Evolutionary conservation across 1,140 invertebrate species (phyloP).

Genomic region (Chrysoperla carnea): DNA sequence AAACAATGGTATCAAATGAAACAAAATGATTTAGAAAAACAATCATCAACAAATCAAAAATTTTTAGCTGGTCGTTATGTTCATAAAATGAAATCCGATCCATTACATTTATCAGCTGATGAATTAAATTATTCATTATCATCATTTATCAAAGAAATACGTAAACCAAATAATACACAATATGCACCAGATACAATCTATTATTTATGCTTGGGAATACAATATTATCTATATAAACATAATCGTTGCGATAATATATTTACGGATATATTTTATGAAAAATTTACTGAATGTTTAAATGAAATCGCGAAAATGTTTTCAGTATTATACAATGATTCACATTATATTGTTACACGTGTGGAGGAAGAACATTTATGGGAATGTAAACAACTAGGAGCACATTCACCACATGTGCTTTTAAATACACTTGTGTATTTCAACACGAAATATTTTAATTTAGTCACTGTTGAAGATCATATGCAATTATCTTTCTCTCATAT

Average conservation of each 20-base stretch:
- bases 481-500: conserved; percentile 78
- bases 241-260: conserved; percentile 85
- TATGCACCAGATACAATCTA: conserved; percentile 81
- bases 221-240: conserved; percentile 82
- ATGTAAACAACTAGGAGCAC: conserved; percentile 76
- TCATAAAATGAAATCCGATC: conserved; percentile 51
- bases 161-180: conserved; percentile 66
- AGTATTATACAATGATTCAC: conserved; percentile 49
- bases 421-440: conserved; percentile 89
- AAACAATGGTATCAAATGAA: conserved; percentile 46
- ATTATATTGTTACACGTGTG: conserved; percentile 68
- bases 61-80: conserved; percentile 17
- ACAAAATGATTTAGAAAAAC: conserved; percentile 62
- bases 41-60: conserved; percentile 46
- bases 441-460: conserved; percentile 81
- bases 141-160: conserved; percentile 72
- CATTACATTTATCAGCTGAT: conserved; percentile 64
- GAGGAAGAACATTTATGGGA: conserved; percentile 88
- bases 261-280: conserved; percentile 72
- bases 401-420: conserved; percentile 76
- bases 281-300: conserved; percentile 72
- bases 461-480: conserved; percentile 76
- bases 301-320: conserved; percentile 64
- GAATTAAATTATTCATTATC: conserved; percentile 73
- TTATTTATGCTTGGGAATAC: conserved; percentile 80